Base-by-base conservation (phyloP, 2,797 vertebrate species). In the Spea hammondii region DNA sequence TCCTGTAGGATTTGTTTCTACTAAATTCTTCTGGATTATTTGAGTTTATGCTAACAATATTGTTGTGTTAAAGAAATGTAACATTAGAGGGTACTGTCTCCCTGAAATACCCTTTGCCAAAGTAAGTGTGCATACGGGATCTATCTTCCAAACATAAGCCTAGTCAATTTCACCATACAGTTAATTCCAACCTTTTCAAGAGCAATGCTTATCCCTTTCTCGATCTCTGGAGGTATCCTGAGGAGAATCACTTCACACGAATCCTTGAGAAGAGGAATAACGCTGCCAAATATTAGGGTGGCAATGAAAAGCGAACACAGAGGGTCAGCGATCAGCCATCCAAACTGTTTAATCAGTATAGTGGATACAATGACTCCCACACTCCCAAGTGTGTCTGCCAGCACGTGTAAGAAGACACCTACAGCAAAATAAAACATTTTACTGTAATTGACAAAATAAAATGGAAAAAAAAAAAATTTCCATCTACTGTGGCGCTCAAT, bases 261-360 rank as follows among this genome's bases (percentile, higher is more conserved):
- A 47, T 99, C 97, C 88, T 98, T 98, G 86, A 99, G 75, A 67
- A 99, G 90, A 73, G 98, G 97, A 73, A 99, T 92, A 88, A 99
- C 98, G 76, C 97, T 99, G 84, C 98, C 95, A 83, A 98, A 99
- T 88, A 99, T 99, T 83, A 99, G 87, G 1, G 91, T 88, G 83
- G 97, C 93, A 83, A 99, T 99, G 87, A 99, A 99, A 78, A 99
- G 94, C 54, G 98, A 99, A 87, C 98, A 99, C 75, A 99, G 95
- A 0, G 98, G 98, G 87, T 99, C 98, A 0, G 97, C 98, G 53
- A 99, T 96, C 79, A 99, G 87, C 98, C 98, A 99, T 83, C 98
- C 98, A 77, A 99, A 99, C 86, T 99, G 98, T 9, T 95, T 94
- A 89, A 99, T 99, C 82, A 99, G 94, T 89, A 99, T 84, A 0